phyloP scores from a whole-genome alignment of 1,140 invertebrate genomes.

The Brachionus koreanus region DNA sequence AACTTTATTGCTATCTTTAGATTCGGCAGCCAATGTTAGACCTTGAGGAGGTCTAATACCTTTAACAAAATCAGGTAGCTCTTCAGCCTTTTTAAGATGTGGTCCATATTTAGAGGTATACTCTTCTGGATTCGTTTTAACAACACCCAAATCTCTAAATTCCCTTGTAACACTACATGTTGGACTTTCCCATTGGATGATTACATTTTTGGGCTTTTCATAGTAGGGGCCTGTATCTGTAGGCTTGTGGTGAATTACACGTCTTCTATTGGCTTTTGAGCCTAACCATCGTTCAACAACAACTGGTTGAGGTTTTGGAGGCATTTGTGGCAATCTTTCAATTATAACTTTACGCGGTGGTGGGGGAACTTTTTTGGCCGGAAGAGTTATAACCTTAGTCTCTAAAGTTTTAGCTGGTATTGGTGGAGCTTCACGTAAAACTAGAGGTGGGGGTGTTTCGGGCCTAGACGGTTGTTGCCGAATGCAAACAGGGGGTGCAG shows the following conservation, averaged over 20 bases:
- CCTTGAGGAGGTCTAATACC: not conserved
- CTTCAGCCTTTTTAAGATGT: not conserved
- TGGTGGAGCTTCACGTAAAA: constrained; percentile 43
- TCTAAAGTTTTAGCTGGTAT: not conserved
- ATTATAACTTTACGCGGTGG: constrained; percentile 44
- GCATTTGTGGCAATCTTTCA: constrained; percentile 37
- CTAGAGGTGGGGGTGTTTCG: constrained; percentile 23
- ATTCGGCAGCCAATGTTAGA: not conserved
- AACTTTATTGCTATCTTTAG: not conserved
- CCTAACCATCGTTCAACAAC: constrained; percentile 44
- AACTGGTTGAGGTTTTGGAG: constrained; percentile 25
- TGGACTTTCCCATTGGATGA: constrained; percentile 42
- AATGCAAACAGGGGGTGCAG: constrained; percentile 41
- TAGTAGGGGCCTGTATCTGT: not conserved
- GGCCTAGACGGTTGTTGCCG: constrained; percentile 39
- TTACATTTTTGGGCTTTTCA: constrained; percentile 15
- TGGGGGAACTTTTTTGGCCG: constrained; percentile 1
- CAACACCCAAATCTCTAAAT: constrained; percentile 17
- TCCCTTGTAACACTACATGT: not conserved
- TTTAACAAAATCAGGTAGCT: constrained; percentile 21
- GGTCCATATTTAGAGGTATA: not conserved
- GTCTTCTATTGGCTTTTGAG: constrained; percentile 13
- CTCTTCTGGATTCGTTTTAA: constrained; percentile 36
- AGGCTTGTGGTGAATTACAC: constrained; percentile 32
- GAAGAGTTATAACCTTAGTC: not conserved